Conservation (phyloP, 2,797 vertebrate species). For the Crypturellus tataupa region DNA sequence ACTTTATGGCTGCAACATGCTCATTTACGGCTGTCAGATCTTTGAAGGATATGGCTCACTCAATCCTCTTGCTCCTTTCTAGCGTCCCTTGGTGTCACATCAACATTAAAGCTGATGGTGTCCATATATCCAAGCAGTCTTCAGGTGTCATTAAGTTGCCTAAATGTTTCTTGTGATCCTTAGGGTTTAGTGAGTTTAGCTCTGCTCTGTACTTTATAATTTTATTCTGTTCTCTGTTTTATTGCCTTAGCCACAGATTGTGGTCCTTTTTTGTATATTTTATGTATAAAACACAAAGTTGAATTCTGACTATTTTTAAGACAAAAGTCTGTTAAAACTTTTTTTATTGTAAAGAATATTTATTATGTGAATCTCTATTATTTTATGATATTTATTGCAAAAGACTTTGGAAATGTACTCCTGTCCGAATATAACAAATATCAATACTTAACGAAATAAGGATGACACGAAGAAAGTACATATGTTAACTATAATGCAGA, state of each 20-base stretch:
- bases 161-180: slow-evolving; percentile 63
- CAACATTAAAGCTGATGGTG: slow-evolving; percentile 63
- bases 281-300: slow-evolving; percentile 96
- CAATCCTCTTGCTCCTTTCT: slow-evolving; percentile 50
- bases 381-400: slow-evolving; percentile 99
- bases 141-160: slow-evolving; percentile 70
- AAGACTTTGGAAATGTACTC: slow-evolving; percentile 96
- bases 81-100: slow-evolving; percentile 35
- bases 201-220: slow-evolving; percentile 61
- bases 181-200: slow-evolving; percentile 68
- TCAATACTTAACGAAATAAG: slow-evolving; percentile 97
- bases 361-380: slow-evolving; percentile 99
- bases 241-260: slow-evolving; percentile 86
- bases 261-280: slow-evolving; percentile 93
- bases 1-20: slow-evolving; percentile 35
- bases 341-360: slow-evolving; percentile 99
- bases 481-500: slow-evolving; percentile 99
- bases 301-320: slow-evolving; percentile 97
- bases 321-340: slow-evolving; percentile 96
- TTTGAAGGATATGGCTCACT: slow-evolving; percentile 68
- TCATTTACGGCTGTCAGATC: slow-evolving; percentile 31
- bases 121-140: slow-evolving; percentile 66
- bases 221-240: slow-evolving; percentile 77
- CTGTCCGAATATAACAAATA: slow-evolving; percentile 99
- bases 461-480: slow-evolving; percentile 91